These are phyloP conservation scores for Protodeltote pygarga DNA, from an alignment of 2,888 invertebrate species.

Conservation along the genomic window DNA sequence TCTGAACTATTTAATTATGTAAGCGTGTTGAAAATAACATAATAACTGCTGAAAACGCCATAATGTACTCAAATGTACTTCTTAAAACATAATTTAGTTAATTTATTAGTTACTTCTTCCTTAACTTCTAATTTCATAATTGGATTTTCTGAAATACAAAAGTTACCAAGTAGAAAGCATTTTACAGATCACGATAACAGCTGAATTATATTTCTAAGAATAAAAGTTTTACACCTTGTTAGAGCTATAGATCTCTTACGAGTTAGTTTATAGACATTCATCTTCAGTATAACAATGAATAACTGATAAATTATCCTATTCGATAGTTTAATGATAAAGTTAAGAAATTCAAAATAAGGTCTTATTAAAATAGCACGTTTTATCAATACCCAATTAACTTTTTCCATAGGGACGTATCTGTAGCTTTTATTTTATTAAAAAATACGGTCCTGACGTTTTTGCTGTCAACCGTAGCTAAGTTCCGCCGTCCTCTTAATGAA, in stretches of 20 bases:
- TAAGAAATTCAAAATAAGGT: background rate
- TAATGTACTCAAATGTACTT: too few species aligned
- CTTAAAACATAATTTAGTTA: too few species aligned
- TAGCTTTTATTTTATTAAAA: too few species aligned
- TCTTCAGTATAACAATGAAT: background rate
- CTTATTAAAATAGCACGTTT: background rate
- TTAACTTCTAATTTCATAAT: too few species aligned
- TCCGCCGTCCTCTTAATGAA: slow-evolving; percentile 16
- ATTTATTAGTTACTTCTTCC: too few species aligned
- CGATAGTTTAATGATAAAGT: background rate
- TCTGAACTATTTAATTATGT: too few species aligned
- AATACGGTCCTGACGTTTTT: background rate
- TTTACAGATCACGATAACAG: background rate
- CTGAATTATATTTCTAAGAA: slow-evolving; percentile 5
- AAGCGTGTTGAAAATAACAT: too few species aligned
- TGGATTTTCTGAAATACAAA: too few species aligned
- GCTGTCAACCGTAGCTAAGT: background rate
- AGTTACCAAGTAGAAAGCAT: too few species aligned
- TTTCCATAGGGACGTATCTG: background rate
- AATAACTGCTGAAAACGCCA: too few species aligned
- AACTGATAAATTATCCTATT: background rate
- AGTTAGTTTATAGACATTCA: background rate
- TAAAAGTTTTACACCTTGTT: background rate
- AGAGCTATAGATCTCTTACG: background rate
- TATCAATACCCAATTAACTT: background rate